Evolutionary conservation across 2,113 vertebrate genomes (phyloP), one percentile per base, ranked within the genome.

Genomic region (Oenanthe oenanthe): DNA sequence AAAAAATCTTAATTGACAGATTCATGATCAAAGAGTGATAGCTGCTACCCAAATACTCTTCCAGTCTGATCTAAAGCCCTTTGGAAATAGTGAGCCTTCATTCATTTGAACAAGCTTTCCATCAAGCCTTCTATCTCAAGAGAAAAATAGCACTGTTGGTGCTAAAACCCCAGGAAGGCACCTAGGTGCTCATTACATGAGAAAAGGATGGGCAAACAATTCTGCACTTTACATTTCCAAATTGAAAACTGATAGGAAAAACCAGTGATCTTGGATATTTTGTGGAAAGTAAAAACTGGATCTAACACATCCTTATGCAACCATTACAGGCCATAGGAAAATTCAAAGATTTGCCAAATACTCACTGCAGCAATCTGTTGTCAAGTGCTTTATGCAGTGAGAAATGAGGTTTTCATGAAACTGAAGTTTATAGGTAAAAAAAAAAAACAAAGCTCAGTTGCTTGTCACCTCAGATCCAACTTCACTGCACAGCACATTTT

Each of bases 391-490:
- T 86, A 77, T 57, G 80, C 73, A 84, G 40, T 2, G 22, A 92
- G 86, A 89, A 86, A 78, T 67, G 19, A 77, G 76, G 38, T 78
- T 93, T 86, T 73, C 53, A 25, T 72, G 56, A 67, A 89, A 72
- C 26, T 9, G 3, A 63, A 72, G 34, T 67, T 92, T 78, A 53
- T 78, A 58, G 62, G 73, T 65, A 54, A 62, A 72, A 85, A 78
- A 72, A 85, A 78, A 74, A 54, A 29, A 12, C 25, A 63, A 76
- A 47, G 6, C 84, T 84, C 63, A 28, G 38, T 63, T 81, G 5
- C 62, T 76, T 95, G 82, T 95, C 91, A 93, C 76, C 84, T 96
- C 72, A 60, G 50, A 57, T 95, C 40, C 88, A 80, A 51, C 76
- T 96, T 93, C 42, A 48, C 76, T 60, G 70, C 36, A 70, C 40